Percentiles rank a stretch among this genome's conserved stretches.
Conservation (phyloP, 2,888 invertebrate species). For the Andrena bicolor region DNA sequence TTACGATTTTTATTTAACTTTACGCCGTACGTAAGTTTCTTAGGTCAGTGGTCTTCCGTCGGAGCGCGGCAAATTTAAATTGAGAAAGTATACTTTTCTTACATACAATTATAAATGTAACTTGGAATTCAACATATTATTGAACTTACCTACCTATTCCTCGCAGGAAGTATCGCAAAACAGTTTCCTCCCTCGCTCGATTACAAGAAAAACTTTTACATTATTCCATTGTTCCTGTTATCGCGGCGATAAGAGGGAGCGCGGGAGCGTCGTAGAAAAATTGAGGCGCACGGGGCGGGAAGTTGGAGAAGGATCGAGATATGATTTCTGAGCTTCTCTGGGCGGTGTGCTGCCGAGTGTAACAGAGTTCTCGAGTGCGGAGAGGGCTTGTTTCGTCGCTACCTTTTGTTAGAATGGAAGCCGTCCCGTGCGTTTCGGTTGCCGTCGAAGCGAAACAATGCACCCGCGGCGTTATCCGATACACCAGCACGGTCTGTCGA, state of each 20-base stretch:
- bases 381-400: conserved; percentile 42
- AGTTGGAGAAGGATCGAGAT: conserved; percentile 18
- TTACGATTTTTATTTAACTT: too few species aligned
- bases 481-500: conserved; percentile 44
- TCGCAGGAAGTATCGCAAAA: neutral
- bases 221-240: conserved; percentile 32
- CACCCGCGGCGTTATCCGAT: conserved; percentile 65
- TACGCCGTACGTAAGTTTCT: too few species aligned
- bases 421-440: conserved; percentile 55
- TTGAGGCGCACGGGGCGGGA: neutral
- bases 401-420: conserved; percentile 56
- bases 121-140: too few species aligned
- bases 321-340: conserved; percentile 7
- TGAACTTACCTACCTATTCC: too few species aligned
- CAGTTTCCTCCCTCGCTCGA: neutral
- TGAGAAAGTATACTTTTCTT: too few species aligned
- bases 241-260: conserved; percentile 8
- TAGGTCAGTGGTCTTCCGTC: too few species aligned
- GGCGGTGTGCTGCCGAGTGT: neutral
- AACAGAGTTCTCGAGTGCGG: conserved; percentile 23
- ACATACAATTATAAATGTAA: too few species aligned
- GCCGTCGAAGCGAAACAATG: conserved; percentile 55
- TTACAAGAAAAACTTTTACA: conserved; percentile 19
- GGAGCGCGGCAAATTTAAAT: too few species aligned
- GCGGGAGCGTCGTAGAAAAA: conserved; percentile 19